These are phyloP conservation scores for Sphinx pinastri DNA, from an alignment of 2,888 invertebrate species.

Conservation along the genomic window DNA sequence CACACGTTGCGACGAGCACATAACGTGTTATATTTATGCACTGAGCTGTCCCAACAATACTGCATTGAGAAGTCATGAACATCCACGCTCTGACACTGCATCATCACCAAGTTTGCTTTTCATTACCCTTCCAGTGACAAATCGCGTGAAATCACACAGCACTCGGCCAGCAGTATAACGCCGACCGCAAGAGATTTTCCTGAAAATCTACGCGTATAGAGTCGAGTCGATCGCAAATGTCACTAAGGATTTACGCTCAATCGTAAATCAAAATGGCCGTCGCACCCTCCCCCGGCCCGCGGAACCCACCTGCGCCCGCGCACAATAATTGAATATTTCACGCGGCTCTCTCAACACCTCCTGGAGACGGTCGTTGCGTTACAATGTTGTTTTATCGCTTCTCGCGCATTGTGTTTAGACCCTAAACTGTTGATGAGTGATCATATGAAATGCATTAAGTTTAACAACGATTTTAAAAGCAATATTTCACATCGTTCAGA, in stretches of 20 bases:
- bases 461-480: conserved; percentile 80
- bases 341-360: conserved; percentile 81
- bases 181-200: conserved; percentile 62
- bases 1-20: conserved; percentile 51
- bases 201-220: conserved; percentile 69
- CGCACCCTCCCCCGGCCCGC: conserved; percentile 52
- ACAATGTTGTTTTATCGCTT: conserved; percentile 79
- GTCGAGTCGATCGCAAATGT: conserved; percentile 76
- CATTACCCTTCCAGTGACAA: conserved; percentile 47
- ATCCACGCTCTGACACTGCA: conserved; percentile 40
- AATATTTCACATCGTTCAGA: conserved; percentile 78
- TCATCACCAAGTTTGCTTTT: conserved; percentile 39
- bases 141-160: conserved; percentile 37
- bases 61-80: conserved; percentile 52
- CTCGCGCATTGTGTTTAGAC: conserved; percentile 77
- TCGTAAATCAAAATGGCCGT: conserved; percentile 83
- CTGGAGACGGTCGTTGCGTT: conserved; percentile 62
- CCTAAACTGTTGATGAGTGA: conserved; percentile 82
- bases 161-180: conserved; percentile 48
- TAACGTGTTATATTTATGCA: conserved; percentile 58
- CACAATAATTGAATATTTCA: conserved; percentile 83
- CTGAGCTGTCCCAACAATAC: conserved; percentile 50
- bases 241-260: conserved; percentile 78
- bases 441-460: conserved; percentile 78
- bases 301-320: conserved; percentile 73